A percentile compares a stretch with the other conserved stretches of the same genome.
phyloP scores from a whole-genome alignment of 2,888 invertebrate species.

The Drosophila subquinaria region DNA sequence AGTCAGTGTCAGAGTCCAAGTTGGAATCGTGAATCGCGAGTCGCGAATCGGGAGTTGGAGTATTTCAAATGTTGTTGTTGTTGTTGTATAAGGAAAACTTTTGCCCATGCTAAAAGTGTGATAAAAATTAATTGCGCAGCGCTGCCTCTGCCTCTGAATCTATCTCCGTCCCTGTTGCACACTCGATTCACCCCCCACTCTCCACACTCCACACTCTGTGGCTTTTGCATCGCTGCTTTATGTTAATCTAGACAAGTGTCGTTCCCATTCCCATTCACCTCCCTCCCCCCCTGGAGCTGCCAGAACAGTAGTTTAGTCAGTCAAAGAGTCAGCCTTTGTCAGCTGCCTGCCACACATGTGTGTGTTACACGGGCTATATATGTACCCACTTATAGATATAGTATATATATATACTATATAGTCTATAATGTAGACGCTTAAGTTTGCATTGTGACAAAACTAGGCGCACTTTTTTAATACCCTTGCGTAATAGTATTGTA shows the following conservation, averaged over 20 bases:
- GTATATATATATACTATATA: conserved; percentile 28
- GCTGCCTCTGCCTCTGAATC: conserved; percentile 39
- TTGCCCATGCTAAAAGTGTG: conserved; percentile 81
- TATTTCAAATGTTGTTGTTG: conserved; percentile 40
- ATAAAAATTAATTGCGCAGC: conserved; percentile 85
- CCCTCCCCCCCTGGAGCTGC: conserved; percentile 16
- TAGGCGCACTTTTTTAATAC: conserved; percentile 34
- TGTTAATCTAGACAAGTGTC: conserved; percentile 71
- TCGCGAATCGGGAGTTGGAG: conserved; percentile 9
- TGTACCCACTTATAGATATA: conserved; percentile 17
- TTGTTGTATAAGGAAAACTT: conserved; percentile 38
- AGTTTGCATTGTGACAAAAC: conserved; percentile 38
- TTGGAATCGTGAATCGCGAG: neutral
- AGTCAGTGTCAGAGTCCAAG: conserved; percentile 15
- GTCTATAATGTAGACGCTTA: conserved; percentile 7
- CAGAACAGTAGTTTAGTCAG: conserved; percentile 60
- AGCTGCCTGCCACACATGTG: conserved; percentile 43
- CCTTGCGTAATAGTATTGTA: neutral
- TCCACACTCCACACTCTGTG: neutral
- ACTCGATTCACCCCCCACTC: neutral
- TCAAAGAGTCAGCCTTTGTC: conserved; percentile 63
- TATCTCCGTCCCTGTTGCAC: conserved; percentile 1
- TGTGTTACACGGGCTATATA: conserved; percentile 16
- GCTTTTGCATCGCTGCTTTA: conserved; percentile 54
- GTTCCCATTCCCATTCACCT: conserved; percentile 31